Evolutionary conservation across 2,888 invertebrate genomes (phyloP), one percentile per base, ranked within the genome.

Genomic region (Crossocerus cetratus): DNA sequence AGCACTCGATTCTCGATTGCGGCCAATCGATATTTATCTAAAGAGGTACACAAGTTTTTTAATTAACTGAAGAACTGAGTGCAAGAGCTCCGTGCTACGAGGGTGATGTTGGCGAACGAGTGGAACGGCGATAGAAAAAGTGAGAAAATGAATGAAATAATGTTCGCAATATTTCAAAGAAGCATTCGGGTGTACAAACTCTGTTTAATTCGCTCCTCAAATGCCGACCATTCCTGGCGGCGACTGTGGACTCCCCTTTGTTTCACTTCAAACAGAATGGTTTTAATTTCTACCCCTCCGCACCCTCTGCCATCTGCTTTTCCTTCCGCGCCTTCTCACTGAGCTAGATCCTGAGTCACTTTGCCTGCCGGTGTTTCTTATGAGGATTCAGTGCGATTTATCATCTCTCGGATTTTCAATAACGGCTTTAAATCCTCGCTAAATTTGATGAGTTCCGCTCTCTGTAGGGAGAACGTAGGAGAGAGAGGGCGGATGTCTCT

Each of bases 371-470:
- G 60, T 21, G 22, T 45, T 49, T 4, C n/a, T 49, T 49, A 22
- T n/a, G 45, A 21, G 45, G 21, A 22, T 60, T 60, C 21, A 49
- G 22, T 21, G 22, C 22, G 45, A 60, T 60, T 49, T 60, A 60
- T 60, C 60, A 60, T 60, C 60, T n/a, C 43, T 49, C 22, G 22
- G 42, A n/a, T 14, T 60, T 21, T n/a, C 45, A 45, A 44, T 32
- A 32, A 45, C 21, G 45, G 45, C 45, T 60, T 60, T 45, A 60
- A 60, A 60, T 60, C 60, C 60, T 22, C 22, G 60, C 44, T 32
- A 20, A 60, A 60, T 60, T 60, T 60, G 60, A 60, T 45, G 54
- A 45, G 18, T 54, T 42, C 62, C 53, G 53, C 11, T 13, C 2
- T 11, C 23, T 16, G 61, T 49, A 23, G 23, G 2, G 23, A 4